Evolutionary conservation across 1,140 invertebrate genomes (phyloP), one percentile per base, ranked within the genome.

Genomic region (Brevipalpus yothersi): DNA sequence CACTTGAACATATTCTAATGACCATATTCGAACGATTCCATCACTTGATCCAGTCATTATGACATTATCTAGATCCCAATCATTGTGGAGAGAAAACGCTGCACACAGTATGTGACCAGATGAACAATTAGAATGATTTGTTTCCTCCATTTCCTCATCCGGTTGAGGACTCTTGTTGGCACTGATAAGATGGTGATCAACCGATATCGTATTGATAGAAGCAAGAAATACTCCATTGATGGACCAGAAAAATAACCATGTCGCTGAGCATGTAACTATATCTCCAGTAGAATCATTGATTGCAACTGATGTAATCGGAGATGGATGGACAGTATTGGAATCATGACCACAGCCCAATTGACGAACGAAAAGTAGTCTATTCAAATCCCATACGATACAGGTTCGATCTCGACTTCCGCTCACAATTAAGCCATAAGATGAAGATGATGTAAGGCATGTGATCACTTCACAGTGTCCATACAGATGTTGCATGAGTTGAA

Each of bases 201-300:
- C 81, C 53, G 86, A 68, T 77, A 72, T 82, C 0, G 90, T 94
- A 70, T 97, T 93, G 0, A 94, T 86, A 65, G 78, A 80, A 7
- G 91, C 89, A 58, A 98, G 73, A 60, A 84, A 79, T 68, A 86
- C 80, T 1, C 94, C 94, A 73, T 98, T 98, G 58, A 97, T 90
- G 58, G 83, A 89, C 92, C 93, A 98, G 9, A 96, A 76, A 72
- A 92, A 88, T 41, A 99, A 71, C 82, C 86, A 93, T 7, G 90
- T 95, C 43, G 88, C 89, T 60, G 89, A 86, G 73, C 92, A 95
- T 1, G 92, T 95, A 17, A 90, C 92, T 68, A 98, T 95, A 69
- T 97, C 93, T 41, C 93, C 93, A 9, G 91, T 97, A 11, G 92
- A 74, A 69, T 98, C 92, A 73, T 98, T 97, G 56, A 98, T 87